These are phyloP conservation scores for Apeltes quadracus DNA, from an alignment of 2,113 vertebrate genomes.

Conservation along the genomic window DNA sequence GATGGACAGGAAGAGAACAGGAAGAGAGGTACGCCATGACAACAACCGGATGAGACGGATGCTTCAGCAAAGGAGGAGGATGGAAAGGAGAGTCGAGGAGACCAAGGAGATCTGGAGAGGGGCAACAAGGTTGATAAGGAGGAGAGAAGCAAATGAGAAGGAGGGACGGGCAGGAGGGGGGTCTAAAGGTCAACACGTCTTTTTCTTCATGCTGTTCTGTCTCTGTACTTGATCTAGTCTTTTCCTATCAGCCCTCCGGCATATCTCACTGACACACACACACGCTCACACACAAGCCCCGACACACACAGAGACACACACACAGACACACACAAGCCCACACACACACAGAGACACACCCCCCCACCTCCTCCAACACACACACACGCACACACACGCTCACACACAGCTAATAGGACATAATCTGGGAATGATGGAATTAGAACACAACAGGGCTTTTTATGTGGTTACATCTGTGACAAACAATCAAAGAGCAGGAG, in stretches of 20 bases:
- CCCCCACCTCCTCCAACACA: too few relatives aligned
- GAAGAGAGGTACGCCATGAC: conserved; percentile 14
- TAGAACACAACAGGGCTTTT: conserved; percentile 22
- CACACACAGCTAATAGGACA: conserved; percentile 20
- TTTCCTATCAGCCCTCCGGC: conserved; percentile 55
- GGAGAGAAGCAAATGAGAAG: conserved; percentile 41
- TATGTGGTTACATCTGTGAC: conserved; percentile 12
- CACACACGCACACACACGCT: conserved; percentile 21
- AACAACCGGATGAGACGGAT: conserved; percentile 11
- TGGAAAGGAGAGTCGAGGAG: background rate
- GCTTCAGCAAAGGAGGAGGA: conserved; percentile 4
- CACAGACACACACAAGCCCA: conserved; percentile 16
- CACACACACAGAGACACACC: too few relatives aligned
- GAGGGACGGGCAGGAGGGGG: background rate
- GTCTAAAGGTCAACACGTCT: conserved; percentile 61
- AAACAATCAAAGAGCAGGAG: background rate
- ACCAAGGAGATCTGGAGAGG: conserved; percentile 6
- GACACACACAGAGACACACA: too few relatives aligned
- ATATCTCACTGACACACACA: conserved; percentile 25
- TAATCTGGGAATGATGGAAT: conserved; percentile 29
- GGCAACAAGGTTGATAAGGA: conserved; percentile 12
- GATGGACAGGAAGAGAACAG: background rate
- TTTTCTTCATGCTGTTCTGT: conserved; percentile 53
- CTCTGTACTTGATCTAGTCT: conserved; percentile 65
- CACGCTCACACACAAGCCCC: conserved; percentile 16